phyloP scores from a whole-genome alignment of 1,140 invertebrate genomes.

The Ooceraea biroi region DNA sequence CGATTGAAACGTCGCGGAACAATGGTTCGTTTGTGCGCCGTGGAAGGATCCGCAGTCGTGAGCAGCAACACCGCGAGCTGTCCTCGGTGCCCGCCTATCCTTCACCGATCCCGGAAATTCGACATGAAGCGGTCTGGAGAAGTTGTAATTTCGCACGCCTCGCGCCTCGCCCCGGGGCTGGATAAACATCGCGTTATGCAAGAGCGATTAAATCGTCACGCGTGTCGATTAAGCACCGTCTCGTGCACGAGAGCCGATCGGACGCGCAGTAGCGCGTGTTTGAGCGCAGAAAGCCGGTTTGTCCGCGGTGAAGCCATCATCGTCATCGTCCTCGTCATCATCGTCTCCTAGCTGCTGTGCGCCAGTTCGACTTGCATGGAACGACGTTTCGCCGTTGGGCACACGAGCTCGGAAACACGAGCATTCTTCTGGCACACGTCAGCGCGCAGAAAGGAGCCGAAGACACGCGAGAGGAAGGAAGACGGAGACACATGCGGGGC shows the following conservation, averaged over 20 bases:
- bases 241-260: background rate
- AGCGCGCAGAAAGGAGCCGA: conserved; percentile 51
- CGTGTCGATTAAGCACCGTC: conserved; percentile 9
- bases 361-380: conserved; percentile 23
- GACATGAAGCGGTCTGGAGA: background rate
- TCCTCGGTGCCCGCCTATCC: background rate
- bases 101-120: conserved; percentile 10
- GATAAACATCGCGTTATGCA: conserved; percentile 18
- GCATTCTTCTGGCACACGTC: conserved; percentile 58
- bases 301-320: background rate
- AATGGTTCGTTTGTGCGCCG: background rate
- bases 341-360: conserved; percentile 8
- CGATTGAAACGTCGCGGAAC: background rate
- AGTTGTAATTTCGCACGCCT: background rate
- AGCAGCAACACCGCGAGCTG: background rate
- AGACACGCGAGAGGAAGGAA: conserved; percentile 43
- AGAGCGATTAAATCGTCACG: conserved; percentile 15
- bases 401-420: background rate
- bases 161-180: background rate
- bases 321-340: background rate
- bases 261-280: background rate
- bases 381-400: background rate
- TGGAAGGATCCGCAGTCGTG: background rate
- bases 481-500: conserved; percentile 16
- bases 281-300: conserved; percentile 11